Evolutionary conservation across 2,113 vertebrate species (phyloP), one percentile per base, ranked within the genome.

Genomic region (Dolichotis patagonum): DNA sequence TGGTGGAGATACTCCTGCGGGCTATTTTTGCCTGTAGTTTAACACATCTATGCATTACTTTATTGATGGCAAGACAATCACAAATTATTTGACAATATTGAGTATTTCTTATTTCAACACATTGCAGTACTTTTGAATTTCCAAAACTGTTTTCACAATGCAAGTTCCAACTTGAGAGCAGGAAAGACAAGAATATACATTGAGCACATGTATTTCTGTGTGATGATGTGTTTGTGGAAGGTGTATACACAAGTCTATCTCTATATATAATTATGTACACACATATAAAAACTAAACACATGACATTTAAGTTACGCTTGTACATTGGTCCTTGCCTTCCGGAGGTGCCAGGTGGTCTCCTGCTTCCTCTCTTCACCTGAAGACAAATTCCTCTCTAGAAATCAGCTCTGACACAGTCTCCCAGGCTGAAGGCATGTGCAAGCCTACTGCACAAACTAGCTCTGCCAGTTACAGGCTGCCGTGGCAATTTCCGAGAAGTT

Each of bases 31-130:
- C 89, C 96, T 98, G 95, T 90, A 94, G 80, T 94, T 94, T 92
- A 96, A 98, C 97, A 98, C 95, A 97, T 87, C 95, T 97, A 98
- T 96, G 97, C 96, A 94, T 96, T 97, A 97, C 95, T 98, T 98
- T 98, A 98, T 98, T 98, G 98, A 97, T 97, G 97, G 98, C 98
- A 98, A 98, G 97, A 98, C 97, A 97, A 98, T 98, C 98, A 98
- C 97, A 98, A 97, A 83, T 97, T 98, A 96, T 96, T 87, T 91
- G 97, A 98, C 98, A 98, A 98, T 98, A 98, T 97, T 96, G 94
- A 98, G 95, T 96, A 97, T 91, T 96, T 98, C 98, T 96, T 97
- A 97, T 96, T 97, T 97, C 94, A 97, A 97, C 95, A 98, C 96
- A 11, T 80, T 93, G 98, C 88, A 97, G 97, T 97, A 98, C 98